phyloP scores from a whole-genome alignment of 2,113 vertebrate species.

The human region GRCh38 chr15:53438001-53438500 shows the following conservation, averaged over 20 bases:
- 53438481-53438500: neutral
- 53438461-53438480: neutral
- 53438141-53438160: neutral
- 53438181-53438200: neutral
- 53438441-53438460: neutral
- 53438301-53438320: neutral
- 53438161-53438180: neutral
- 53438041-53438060: neutral
- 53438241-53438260: neutral
- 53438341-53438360: neutral
- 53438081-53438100: neutral
- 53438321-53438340: neutral
- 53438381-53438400: constrained; percentile 9
- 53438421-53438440: neutral
- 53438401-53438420: neutral
- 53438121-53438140: neutral
- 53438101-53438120: neutral
- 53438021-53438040: neutral
- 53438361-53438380: neutral
- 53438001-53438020: neutral
- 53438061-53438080: neutral
- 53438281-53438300: neutral
- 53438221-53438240: neutral
- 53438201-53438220: neutral
- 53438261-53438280: neutral